phyloP scores from a whole-genome alignment of 2,888 invertebrate species.

The Elegia similella region DNA sequence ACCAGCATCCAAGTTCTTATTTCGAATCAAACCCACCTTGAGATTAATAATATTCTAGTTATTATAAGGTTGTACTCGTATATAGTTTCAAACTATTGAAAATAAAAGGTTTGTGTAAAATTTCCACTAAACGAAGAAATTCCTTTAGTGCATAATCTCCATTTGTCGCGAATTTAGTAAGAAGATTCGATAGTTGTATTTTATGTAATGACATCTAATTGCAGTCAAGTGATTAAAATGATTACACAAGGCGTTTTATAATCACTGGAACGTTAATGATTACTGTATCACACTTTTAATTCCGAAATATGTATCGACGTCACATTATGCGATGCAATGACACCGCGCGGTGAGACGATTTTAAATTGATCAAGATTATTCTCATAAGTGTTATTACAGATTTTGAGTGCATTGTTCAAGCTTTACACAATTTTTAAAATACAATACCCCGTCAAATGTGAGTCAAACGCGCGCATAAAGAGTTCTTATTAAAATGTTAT shows the following conservation, averaged over 20 bases:
- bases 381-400: neutral
- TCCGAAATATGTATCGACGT: neutral
- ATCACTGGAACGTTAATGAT: neutral
- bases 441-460: no score
- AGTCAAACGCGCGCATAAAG: no score
- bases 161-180: neutral
- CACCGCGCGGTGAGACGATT: neutral
- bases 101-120: no score
- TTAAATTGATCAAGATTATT: neutral
- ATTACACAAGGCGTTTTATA: neutral
- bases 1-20: no score
- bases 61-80: no score
- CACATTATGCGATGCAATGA: neutral
- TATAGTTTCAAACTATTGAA: no score
- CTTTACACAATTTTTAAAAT: no score
- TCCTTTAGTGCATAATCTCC: neutral
- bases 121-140: no score
- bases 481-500: no score
- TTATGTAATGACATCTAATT: constrained; percentile 2
- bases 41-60: no score
- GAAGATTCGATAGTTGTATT: constrained; percentile 2
- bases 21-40: no score
- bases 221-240: constrained; percentile 3
- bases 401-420: no score
- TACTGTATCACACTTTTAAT: neutral